Evolutionary conservation across 2,888 invertebrate species (phyloP).

Genomic region (Dasysyrphus tricinctus): DNA sequence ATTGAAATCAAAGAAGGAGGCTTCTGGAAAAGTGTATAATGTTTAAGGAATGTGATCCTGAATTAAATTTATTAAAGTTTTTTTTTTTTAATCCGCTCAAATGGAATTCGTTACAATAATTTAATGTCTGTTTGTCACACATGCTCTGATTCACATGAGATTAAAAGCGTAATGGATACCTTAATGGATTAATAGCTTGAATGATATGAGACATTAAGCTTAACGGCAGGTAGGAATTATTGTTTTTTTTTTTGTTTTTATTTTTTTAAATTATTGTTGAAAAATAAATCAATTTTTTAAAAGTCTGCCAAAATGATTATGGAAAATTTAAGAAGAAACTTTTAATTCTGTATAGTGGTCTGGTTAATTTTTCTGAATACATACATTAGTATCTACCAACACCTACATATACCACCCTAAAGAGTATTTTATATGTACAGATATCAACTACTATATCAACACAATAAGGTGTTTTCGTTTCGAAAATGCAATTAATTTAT

Average conservation of each 20-base stretch:
- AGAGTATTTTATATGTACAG: too few species aligned
- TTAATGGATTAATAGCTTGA: slow-evolving; percentile 54
- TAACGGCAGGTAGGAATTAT: not conserved
- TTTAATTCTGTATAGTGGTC: not conserved
- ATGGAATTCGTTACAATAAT: slow-evolving; percentile 26
- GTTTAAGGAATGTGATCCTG: not conserved
- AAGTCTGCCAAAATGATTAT: not conserved
- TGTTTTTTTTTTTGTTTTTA: not conserved
- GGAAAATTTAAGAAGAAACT: not conserved
- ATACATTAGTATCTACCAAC: too few species aligned
- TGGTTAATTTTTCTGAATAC: not conserved
- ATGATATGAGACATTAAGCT: slow-evolving; percentile 21
- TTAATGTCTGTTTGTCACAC: slow-evolving; percentile 40
- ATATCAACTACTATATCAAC: not conserved
- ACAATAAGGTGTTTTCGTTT: not conserved
- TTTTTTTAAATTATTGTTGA: not conserved
- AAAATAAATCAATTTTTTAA: not conserved
- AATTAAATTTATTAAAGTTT: slow-evolving; percentile 2
- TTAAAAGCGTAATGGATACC: slow-evolving; percentile 39
- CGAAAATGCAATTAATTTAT: slow-evolving; percentile 24
- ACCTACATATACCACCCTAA: too few species aligned
- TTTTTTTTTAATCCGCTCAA: not conserved
- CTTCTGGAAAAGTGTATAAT: not conserved
- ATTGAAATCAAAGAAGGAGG: not conserved
- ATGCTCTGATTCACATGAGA: slow-evolving; percentile 57